Percentiles rank a stretch among this genome's conserved stretches.
phyloP scores from a whole-genome alignment of 1,140 invertebrate genomes.

The Monochamus saltuarius region DNA sequence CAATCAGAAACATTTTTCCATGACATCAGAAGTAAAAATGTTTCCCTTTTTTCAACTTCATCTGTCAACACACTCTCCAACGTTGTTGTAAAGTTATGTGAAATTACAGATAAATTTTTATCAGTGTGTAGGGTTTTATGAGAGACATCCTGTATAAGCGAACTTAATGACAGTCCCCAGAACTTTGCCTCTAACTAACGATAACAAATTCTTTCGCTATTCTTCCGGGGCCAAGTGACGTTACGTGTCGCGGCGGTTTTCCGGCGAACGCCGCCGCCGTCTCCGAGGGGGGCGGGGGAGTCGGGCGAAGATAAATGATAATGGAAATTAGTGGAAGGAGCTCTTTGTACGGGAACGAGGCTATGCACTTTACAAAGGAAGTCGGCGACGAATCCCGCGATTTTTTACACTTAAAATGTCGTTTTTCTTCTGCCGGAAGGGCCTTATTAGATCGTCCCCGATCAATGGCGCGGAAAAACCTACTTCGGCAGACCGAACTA shows the following conservation, averaged over 20 bases:
- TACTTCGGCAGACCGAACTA: no score
- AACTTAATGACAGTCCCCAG: no score
- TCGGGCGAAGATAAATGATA: conserved; percentile 23
- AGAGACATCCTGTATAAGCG: no score
- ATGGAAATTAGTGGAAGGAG: conserved; percentile 22
- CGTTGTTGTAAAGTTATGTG: no score
- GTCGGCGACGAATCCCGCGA: not conserved
- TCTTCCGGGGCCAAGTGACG: conserved; percentile 12
- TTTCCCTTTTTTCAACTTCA: no score
- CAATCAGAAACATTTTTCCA: no score
- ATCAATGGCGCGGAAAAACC: no score
- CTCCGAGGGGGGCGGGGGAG: not conserved
- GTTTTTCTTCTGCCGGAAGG: not conserved
- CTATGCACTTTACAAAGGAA: conserved; percentile 15
- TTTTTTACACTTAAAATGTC: conserved; percentile 16
- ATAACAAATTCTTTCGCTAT: conserved; percentile 17
- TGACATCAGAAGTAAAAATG: no score
- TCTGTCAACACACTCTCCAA: no score
- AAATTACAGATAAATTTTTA: no score
- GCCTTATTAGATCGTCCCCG: no score
- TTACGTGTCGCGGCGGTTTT: conserved; percentile 20
- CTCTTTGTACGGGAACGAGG: conserved; percentile 17
- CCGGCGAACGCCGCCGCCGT: conserved; percentile 2
- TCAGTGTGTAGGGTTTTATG: no score
- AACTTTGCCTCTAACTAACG: not conserved